Conservation (phyloP, 2,888 invertebrate species). For the Rhagonycha lutea region DNA sequence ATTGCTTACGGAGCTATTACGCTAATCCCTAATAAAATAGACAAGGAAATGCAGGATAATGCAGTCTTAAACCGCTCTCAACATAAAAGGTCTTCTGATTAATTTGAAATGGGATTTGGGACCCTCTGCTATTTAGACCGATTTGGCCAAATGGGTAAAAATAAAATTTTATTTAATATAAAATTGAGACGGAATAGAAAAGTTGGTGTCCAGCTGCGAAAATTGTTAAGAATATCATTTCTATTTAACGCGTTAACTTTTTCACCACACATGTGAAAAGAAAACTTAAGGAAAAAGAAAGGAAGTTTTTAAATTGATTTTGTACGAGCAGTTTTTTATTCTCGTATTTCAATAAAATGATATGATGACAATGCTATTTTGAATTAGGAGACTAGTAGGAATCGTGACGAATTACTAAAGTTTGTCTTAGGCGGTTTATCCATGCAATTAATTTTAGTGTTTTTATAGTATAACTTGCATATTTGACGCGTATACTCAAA, state of each 20-base stretch:
- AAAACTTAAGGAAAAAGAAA: neutral
- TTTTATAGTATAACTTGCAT: neutral
- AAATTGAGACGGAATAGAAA: neutral
- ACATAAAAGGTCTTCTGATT: neutral
- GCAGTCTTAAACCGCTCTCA: neutral
- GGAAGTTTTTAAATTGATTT: neutral
- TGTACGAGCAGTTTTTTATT: neutral
- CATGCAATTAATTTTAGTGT: neutral
- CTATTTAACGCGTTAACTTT: neutral
- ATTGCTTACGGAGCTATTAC: neutral
- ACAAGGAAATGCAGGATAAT: neutral
- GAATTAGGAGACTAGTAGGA: neutral
- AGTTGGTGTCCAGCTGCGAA: neutral
- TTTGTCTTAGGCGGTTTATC: neutral
- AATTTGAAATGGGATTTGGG: neutral
- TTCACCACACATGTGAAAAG: neutral
- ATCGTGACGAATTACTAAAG: neutral
- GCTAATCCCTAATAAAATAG: neutral
- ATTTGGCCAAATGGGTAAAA: neutral
- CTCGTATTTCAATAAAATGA: neutral
- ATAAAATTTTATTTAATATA: neutral
- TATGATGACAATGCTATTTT: neutral
- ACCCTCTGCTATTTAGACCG: neutral
- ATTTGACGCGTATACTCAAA: neutral
- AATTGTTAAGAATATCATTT: neutral